Evolutionary conservation across 2,113 vertebrate genomes (phyloP).

Genomic region (Crocuta crocuta): DNA sequence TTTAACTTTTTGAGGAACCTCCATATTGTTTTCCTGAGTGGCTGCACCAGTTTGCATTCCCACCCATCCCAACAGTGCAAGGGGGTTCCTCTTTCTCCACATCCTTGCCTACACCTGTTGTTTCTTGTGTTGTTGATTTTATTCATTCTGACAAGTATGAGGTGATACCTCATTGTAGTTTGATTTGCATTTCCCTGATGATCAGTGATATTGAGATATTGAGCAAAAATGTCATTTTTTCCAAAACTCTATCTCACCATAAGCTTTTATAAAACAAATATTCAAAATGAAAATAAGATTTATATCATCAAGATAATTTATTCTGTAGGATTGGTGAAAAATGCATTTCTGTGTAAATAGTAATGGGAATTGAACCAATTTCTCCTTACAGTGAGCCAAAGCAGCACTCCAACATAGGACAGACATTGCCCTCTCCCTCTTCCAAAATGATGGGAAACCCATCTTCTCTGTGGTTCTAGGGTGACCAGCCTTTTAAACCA

Average conservation of each 20-base stretch:
- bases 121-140: not conserved
- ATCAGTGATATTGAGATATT: not conserved
- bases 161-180: not conserved
- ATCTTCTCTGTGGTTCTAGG: not conserved
- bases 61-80: not conserved
- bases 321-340: not conserved
- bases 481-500: not conserved
- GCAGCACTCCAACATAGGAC: not conserved
- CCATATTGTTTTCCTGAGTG: not conserved
- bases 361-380: not conserved
- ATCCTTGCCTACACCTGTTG: not conserved
- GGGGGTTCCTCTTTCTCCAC: not conserved
- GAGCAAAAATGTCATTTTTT: not conserved
- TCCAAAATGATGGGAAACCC: not conserved
- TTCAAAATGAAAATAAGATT: constrained; percentile 13
- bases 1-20: not conserved
- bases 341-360: not conserved
- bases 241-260: not conserved
- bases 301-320: not conserved
- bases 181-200: not conserved
- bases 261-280: not conserved
- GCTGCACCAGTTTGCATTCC: not conserved
- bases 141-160: not conserved
- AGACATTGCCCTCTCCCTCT: not conserved
- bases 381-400: not conserved